Percentiles rank a stretch among this genome's conserved stretches.
Conservation (phyloP, 2,113 vertebrate genomes). For the Cichladusa arquata region DNA sequence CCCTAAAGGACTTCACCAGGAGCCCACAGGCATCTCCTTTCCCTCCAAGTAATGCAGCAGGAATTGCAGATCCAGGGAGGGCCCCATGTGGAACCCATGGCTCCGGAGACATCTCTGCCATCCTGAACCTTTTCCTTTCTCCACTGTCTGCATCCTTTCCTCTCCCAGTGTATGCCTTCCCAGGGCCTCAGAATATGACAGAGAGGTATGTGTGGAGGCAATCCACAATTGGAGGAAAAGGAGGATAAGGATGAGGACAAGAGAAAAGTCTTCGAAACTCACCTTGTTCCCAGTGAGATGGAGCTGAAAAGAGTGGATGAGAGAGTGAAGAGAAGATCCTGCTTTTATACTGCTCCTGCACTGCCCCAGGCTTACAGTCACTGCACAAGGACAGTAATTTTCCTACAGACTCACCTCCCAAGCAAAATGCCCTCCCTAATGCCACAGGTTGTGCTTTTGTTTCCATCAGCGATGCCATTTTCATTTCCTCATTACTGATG, state of each 20-base stretch:
- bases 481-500: neutral
- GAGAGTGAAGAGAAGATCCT: neutral
- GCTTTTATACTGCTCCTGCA: neutral
- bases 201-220: neutral
- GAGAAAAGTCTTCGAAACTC: neutral
- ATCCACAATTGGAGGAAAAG: neutral
- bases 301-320: neutral
- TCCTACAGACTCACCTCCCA: neutral
- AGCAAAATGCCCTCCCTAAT: neutral
- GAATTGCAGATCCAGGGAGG: neutral
- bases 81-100: accelerated
- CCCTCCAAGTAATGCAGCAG: too few relatives aligned
- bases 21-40: neutral
- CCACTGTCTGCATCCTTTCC: neutral
- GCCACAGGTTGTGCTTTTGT: neutral
- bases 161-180: neutral
- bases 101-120: accelerated
- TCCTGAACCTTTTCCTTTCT: neutral
- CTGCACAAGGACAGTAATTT: neutral
- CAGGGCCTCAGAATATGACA: neutral
- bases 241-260: neutral
- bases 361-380: neutral
- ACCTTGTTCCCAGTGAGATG: neutral
- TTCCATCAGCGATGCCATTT: neutral
- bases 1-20: accelerated